Conservation (phyloP, 2,888 invertebrate species). For the Leptinotarsa juncta region DNA sequence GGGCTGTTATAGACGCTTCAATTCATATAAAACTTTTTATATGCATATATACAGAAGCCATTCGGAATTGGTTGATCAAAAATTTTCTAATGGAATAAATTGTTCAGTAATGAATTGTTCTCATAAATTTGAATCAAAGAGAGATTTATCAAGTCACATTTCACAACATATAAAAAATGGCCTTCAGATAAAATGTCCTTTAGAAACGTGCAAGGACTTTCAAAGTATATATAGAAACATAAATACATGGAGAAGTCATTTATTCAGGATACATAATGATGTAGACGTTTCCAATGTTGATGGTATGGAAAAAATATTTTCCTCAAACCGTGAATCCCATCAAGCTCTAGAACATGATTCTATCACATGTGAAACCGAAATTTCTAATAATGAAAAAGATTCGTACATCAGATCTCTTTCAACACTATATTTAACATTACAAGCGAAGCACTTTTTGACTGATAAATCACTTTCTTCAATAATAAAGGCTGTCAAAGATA, state of each 20-base stretch:
- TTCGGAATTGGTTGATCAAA: too few relatives aligned
- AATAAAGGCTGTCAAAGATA: background rate
- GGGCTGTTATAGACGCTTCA: too few relatives aligned
- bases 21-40: too few relatives aligned
- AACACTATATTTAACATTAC: background rate
- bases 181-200: background rate
- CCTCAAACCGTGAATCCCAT: too few relatives aligned
- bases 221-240: background rate
- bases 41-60: too few relatives aligned
- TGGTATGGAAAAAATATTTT: too few relatives aligned
- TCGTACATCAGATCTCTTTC: background rate
- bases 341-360: too few relatives aligned
- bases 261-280: background rate
- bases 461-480: background rate
- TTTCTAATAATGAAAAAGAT: background rate
- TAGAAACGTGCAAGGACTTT: background rate
- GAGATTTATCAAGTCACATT: background rate
- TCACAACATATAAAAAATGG: background rate
- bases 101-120: background rate
- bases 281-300: background rate
- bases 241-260: background rate
- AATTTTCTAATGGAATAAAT: too few relatives aligned
- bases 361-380: too few relatives aligned
- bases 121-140: background rate
- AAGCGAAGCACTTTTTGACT: background rate